Evolutionary conservation across 2,888 invertebrate genomes (phyloP).

Genomic region (Drosophila algonquin): DNA sequence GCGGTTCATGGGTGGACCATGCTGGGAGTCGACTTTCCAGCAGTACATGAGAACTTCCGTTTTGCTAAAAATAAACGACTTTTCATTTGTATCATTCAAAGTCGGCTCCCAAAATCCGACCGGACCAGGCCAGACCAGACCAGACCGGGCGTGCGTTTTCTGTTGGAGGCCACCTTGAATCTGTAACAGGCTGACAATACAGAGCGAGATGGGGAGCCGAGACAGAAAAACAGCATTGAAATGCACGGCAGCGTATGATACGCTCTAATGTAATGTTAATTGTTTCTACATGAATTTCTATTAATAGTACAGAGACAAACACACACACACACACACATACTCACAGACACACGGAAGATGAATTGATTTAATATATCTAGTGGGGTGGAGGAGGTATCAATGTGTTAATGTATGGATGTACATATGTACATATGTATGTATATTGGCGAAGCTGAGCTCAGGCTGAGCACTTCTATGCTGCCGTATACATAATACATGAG

Average conservation of each 20-base stretch:
- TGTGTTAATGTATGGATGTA: not conserved
- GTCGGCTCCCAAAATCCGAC: not conserved
- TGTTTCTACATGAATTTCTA: slow-evolving; percentile 49
- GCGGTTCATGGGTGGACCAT: not conserved
- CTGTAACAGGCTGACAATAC: slow-evolving; percentile 57
- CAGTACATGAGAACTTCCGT: slow-evolving; percentile 31
- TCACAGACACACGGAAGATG: slow-evolving; percentile 60
- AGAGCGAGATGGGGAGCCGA: slow-evolving; percentile 15
- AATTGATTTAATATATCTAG: slow-evolving; percentile 32
- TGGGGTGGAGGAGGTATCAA: not conserved
- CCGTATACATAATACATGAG: slow-evolving; percentile 51
- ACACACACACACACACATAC: not conserved
- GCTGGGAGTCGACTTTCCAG: not conserved
- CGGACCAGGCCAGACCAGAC: not conserved
- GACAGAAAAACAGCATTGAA: slow-evolving; percentile 54
- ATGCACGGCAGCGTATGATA: slow-evolving; percentile 30
- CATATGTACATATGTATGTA: not conserved
- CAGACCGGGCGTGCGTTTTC: slow-evolving; percentile 21
- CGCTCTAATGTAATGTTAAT: slow-evolving; percentile 54
- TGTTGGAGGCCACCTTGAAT: slow-evolving; percentile 63
- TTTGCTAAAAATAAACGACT: slow-evolving; percentile 30
- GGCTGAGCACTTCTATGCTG: not conserved
- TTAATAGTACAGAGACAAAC: slow-evolving; percentile 47
- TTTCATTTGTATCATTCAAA: slow-evolving; percentile 29
- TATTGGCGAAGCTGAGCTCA: not conserved